Conservation (phyloP, 2,113 vertebrate species). For the Pterocles gutturalis region DNA sequence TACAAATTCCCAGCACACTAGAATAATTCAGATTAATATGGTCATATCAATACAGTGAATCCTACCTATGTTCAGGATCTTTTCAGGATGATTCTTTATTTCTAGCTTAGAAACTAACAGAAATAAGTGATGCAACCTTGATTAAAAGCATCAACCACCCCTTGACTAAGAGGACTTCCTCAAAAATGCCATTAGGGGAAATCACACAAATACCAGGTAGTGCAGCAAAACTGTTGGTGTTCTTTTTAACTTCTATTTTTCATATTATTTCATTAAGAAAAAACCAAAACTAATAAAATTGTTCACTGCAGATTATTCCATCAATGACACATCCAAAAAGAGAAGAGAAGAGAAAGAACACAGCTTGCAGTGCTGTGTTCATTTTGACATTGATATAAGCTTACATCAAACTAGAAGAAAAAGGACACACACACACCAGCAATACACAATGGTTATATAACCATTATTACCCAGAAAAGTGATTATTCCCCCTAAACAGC, state of each 20-base stretch:
- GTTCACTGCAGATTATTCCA: neutral
- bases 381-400: neutral
- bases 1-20: neutral
- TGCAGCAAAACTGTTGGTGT: neutral
- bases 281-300: neutral
- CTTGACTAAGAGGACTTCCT: neutral
- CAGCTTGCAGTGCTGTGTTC: neutral
- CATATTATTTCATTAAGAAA: neutral
- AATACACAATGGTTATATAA: neutral
- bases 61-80: neutral
- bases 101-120: neutral
- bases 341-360: neutral
- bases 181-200: neutral
- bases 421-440: neutral
- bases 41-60: neutral
- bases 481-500: neutral
- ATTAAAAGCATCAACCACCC: neutral
- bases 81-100: neutral
- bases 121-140: neutral
- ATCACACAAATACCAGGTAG: neutral
- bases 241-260: neutral
- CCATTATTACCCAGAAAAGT: neutral
- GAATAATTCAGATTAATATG: neutral
- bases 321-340: neutral
- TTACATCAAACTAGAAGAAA: neutral